Conservation (phyloP, 2,113 vertebrate species). For the Toxostoma redivivum region DNA sequence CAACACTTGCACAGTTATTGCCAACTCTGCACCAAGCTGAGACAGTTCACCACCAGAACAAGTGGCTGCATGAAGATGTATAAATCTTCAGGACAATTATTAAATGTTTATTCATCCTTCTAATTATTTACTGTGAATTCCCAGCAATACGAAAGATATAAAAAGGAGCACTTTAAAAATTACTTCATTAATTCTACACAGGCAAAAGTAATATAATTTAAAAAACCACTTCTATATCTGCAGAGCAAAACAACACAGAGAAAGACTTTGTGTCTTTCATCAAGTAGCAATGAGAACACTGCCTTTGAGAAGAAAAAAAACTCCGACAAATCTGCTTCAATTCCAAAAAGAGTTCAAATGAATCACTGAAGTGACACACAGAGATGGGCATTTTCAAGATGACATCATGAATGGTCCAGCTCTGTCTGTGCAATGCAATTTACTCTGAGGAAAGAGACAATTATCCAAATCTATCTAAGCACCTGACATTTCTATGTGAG, state of each 20-base stretch:
- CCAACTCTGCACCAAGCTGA: not conserved
- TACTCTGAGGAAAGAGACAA: not conserved
- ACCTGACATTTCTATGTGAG: not conserved
- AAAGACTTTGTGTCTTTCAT: not conserved
- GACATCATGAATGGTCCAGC: not conserved
- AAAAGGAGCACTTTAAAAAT: not conserved
- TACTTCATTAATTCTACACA: not conserved
- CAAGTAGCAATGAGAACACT: not conserved
- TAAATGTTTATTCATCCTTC: not conserved
- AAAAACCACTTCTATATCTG: not conserved
- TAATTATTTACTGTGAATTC: not conserved
- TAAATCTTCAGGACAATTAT: not conserved
- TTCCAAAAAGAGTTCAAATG: not conserved
- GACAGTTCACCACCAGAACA: not conserved
- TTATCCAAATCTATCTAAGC: not conserved
- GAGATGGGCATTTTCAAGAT: not conserved
- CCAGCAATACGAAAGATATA: not conserved
- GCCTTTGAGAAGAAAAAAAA: not conserved
- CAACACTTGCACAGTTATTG: not conserved
- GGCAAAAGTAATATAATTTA: not conserved
- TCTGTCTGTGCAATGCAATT: constrained; percentile 2
- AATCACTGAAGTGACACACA: not conserved
- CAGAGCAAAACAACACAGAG: not conserved
- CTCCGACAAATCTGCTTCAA: not conserved
- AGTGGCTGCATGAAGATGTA: not conserved